Evolutionary conservation across 2,888 invertebrate species (phyloP).

Genomic region (Plebejus anna): DNA sequence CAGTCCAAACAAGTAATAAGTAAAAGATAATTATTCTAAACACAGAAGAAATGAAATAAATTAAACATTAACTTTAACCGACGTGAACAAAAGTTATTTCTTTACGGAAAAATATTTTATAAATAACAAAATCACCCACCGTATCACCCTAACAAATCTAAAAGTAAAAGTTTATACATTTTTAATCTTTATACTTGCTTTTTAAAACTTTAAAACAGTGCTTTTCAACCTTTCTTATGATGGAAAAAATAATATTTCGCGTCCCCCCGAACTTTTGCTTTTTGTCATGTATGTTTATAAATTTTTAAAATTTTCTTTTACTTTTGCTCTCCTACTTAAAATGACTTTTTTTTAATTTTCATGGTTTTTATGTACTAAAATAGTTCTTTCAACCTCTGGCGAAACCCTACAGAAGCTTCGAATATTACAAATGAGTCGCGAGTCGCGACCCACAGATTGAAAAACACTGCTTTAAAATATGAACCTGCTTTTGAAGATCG

Average conservation of each 20-base stretch:
- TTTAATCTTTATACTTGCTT: slow-evolving; percentile 19
- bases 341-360: too few species aligned
- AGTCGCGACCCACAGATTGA: too few species aligned
- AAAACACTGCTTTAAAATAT: neutral
- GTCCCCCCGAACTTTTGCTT: too few species aligned
- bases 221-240: too few species aligned
- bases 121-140: slow-evolving; percentile 22
- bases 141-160: slow-evolving; percentile 19
- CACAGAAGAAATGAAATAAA: neutral
- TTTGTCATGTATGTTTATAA: too few species aligned
- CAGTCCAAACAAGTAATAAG: neutral
- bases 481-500: slow-evolving; percentile 11
- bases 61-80: neutral
- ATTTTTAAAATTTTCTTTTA: too few species aligned
- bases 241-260: too few species aligned
- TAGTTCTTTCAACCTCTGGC: too few species aligned
- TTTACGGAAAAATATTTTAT: neutral
- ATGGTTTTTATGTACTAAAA: too few species aligned
- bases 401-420: too few species aligned
- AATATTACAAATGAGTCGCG: too few species aligned
- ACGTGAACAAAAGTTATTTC: neutral
- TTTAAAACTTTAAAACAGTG: neutral
- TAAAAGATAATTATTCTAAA: neutral
- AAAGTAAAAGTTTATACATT: slow-evolving; percentile 22
- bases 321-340: too few species aligned